phyloP scores from a whole-genome alignment of 1,140 invertebrate genomes.

The Drosophila erecta region DNA sequence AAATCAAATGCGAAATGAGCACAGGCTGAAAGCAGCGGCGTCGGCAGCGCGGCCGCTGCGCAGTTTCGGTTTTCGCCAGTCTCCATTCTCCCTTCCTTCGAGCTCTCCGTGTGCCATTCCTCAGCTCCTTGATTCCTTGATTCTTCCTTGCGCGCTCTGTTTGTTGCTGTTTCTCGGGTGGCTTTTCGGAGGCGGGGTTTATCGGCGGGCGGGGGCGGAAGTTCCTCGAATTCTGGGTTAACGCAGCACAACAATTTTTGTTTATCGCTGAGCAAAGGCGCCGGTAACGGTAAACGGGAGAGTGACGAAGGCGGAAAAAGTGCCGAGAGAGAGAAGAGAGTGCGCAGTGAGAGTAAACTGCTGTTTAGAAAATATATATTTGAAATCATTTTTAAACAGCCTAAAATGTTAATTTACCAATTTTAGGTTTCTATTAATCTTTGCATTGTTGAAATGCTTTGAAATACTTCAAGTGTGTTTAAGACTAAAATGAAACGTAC shows the following conservation, averaged over 20 bases:
- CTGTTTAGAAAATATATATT: too few species aligned
- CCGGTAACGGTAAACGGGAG: slow-evolving; percentile 38
- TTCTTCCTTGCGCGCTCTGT: slow-evolving; percentile 11
- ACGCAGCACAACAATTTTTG: slow-evolving; percentile 58
- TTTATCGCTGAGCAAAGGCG: slow-evolving; percentile 63
- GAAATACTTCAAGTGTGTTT: too few species aligned
- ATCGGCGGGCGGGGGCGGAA: slow-evolving; percentile 25
- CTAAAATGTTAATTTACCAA: too few species aligned
- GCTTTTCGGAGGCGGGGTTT: slow-evolving; percentile 35
- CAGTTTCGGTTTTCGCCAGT: slow-evolving; percentile 40
- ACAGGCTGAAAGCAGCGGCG: slow-evolving; percentile 31
- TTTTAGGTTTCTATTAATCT: too few species aligned
- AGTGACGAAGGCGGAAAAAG: slow-evolving; percentile 5
- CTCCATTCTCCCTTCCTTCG: slow-evolving; percentile 7
- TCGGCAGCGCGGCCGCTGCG: slow-evolving; percentile 10
- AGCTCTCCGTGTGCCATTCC: slow-evolving; percentile 13
- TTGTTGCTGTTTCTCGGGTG: slow-evolving; percentile 11
- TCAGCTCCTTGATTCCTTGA: slow-evolving; percentile 26
- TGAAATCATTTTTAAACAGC: too few species aligned
- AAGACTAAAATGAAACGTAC: too few species aligned
- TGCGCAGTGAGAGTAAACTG: slow-evolving; percentile 20
- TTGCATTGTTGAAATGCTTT: too few species aligned
- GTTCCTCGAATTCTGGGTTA: slow-evolving; percentile 14
- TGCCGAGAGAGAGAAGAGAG: slow-evolving; percentile 19
- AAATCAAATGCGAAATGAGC: slow-evolving; percentile 80